Percentiles rank a stretch among this genome's conserved stretches.
phyloP scores from a whole-genome alignment of 2,888 invertebrate species.

The Laothoe populi region DNA sequence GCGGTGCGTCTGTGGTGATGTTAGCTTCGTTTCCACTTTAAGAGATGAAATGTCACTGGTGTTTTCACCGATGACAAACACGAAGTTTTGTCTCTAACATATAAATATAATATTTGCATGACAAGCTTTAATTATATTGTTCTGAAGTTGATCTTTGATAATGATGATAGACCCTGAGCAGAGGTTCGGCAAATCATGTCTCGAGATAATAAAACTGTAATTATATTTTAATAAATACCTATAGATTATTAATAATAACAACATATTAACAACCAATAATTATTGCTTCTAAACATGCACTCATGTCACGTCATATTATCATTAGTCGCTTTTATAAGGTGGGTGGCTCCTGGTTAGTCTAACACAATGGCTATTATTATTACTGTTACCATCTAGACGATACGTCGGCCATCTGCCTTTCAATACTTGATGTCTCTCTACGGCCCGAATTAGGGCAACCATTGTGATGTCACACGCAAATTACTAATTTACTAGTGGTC shows the following conservation, averaged over 20 bases:
- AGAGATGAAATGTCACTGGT: constrained; percentile 49
- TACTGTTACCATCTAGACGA: constrained; percentile 47
- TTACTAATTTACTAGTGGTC: constrained; percentile 52
- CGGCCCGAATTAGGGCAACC: constrained; percentile 64
- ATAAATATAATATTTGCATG: background rate
- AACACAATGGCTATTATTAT: constrained; percentile 56
- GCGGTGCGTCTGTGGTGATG: constrained; percentile 75
- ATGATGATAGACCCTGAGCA: background rate
- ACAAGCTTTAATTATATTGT: background rate
- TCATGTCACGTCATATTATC: background rate
- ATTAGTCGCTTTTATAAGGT: background rate
- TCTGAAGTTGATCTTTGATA: background rate
- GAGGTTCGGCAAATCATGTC: background rate
- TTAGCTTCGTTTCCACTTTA: constrained; percentile 72
- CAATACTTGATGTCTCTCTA: constrained; percentile 72
- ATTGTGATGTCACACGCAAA: constrained; percentile 48
- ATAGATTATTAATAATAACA: too few relatives aligned
- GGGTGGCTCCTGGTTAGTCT: constrained; percentile 5
- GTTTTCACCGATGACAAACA: background rate
- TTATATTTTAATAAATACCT: background rate
- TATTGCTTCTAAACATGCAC: background rate
- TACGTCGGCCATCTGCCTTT: constrained; percentile 54
- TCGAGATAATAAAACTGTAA: background rate
- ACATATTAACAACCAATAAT: background rate
- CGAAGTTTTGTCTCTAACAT: background rate